Evolutionary conservation across 2,888 invertebrate species (phyloP), one percentile per base, ranked within the genome.

Genomic region (Lepetodrilus schrolli): DNA sequence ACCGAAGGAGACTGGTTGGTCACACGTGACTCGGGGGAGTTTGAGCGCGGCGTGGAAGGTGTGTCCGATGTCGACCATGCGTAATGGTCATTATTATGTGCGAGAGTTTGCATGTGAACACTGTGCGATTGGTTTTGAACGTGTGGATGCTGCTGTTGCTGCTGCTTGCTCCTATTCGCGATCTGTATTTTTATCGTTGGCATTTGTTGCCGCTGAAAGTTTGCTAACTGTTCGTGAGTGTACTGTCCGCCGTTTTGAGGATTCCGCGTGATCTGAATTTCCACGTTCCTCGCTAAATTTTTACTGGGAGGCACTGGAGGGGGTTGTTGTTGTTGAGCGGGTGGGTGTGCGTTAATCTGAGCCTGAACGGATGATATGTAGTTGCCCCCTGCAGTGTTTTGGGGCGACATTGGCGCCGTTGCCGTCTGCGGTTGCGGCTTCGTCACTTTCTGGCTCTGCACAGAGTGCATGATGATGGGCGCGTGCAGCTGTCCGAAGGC

Each of bases 391-490:
- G 58, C 13, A 1, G 68, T 21, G 47, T 30, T 68, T 26, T n/a
- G 43, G 21, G 68, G 38, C 1, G 65, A 70, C 65, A 95, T 94
- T 0, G 97, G 97, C n/a, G 96, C 97, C 66, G 96, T 96, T 8
- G 98, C 98, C 17, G 97, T 98, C 91, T 98, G 98, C 79, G 97
- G 92, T 34, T 97, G 94, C 0, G 98, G 98, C 90, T 97, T 98
- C 88, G 96, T 96, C 47, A 91, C 97, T 91, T 97, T 96, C 20
- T 96, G 96, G 92, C 96, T 96, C 90, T 96, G 96, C 20, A 98
- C 98, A 36, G 96, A 96, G 90, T 97, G 97, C 96, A 97, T 98
- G 79, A 98, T 97, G 80, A 98, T 96, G 5, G 97, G 96, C 66
- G 96, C 95, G 90, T 97, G 97, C 68, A 95, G 92, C 72, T 96